Evolutionary conservation across 2,888 invertebrate genomes (phyloP).

Genomic region (Parochlus steinenii): DNA sequence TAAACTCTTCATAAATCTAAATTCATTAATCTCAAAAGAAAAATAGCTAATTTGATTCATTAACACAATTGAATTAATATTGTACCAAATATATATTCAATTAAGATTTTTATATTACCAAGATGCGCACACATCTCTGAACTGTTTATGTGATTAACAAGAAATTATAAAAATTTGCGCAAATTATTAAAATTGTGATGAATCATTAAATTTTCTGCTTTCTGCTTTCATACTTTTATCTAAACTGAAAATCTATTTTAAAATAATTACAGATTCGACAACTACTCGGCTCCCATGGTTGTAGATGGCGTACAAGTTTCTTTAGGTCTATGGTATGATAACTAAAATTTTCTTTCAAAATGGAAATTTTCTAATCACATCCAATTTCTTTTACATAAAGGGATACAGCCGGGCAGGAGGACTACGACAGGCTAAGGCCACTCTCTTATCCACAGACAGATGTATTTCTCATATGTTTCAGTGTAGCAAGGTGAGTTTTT

Average conservation of each 20-base stretch:
- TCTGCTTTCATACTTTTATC: constrained; percentile 14
- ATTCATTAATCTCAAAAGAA: too few relatives aligned
- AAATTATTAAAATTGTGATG: constrained; percentile 2
- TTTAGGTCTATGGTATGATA: constrained; percentile 65
- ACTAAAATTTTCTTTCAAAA: too few relatives aligned
- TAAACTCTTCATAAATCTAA: too few relatives aligned
- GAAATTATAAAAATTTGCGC: too few relatives aligned
- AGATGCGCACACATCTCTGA: too few relatives aligned
- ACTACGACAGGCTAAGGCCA: constrained; percentile 90
- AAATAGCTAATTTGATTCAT: too few relatives aligned
- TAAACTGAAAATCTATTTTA: too few relatives aligned
- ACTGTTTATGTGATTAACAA: too few relatives aligned
- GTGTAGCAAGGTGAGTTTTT: constrained; percentile 55
- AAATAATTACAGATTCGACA: constrained; percentile 68
- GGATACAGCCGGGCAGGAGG: constrained; percentile 95
- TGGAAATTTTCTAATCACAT: constrained; percentile 2
- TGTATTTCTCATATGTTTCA: constrained; percentile 98
- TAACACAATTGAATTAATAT: too few relatives aligned
- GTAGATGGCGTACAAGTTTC: constrained; percentile 96
- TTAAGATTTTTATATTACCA: too few relatives aligned
- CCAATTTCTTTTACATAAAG: constrained; percentile 2
- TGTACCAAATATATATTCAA: too few relatives aligned
- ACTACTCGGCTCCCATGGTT: constrained; percentile 97
- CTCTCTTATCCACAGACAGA: constrained; percentile 98
- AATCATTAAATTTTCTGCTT: constrained; percentile 12